phyloP scores from a whole-genome alignment of 2,113 vertebrate species.

The Neolamprologus sp. region DNA sequence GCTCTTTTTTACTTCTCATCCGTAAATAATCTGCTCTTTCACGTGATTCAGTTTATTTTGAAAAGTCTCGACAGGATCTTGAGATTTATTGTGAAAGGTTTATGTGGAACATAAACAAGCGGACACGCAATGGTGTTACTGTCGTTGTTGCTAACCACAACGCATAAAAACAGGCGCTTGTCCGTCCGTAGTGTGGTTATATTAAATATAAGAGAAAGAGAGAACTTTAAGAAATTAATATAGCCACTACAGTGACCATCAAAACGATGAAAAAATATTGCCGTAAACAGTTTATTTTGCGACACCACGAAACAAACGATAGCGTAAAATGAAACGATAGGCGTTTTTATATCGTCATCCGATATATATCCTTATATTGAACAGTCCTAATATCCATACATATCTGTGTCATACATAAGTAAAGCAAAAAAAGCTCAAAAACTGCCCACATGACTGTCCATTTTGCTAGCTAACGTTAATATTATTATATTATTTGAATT shows the following conservation, averaged over 20 bases:
- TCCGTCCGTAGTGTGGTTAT: fast-evolving
- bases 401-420: background rate
- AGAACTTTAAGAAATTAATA: too few species aligned
- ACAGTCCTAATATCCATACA: background rate
- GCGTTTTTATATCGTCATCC: background rate
- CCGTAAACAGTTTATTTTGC: too few species aligned
- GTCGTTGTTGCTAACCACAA: fast-evolving
- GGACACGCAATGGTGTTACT: fast-evolving
- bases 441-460: background rate
- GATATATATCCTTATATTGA: background rate
- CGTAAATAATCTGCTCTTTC: fast-evolving
- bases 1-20: fast-evolving
- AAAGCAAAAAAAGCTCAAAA: background rate
- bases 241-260: too few species aligned
- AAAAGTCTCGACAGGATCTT: background rate
- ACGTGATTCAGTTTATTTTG: background rate
- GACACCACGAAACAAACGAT: too few species aligned
- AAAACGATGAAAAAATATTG: too few species aligned
- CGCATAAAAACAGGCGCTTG: too few species aligned
- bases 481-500: background rate
- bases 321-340: background rate
- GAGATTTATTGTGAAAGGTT: background rate
- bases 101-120: background rate
- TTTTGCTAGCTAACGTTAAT: background rate
- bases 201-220: too few species aligned